These are phyloP conservation scores for Drosophila simulans DNA, from an alignment of 1,140 invertebrate genomes.

Conservation along the genomic window DNA sequence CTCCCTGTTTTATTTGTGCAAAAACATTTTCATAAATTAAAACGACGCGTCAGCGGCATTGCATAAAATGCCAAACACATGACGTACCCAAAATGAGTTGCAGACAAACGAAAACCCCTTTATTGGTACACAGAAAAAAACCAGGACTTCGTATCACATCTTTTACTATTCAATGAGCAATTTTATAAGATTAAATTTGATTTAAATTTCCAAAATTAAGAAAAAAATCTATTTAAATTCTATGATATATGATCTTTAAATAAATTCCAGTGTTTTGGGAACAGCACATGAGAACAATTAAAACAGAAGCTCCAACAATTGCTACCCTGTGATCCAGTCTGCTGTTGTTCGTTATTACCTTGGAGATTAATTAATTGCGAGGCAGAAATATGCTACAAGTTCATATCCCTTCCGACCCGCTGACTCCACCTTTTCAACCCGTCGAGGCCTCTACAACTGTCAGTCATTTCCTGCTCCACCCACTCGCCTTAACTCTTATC, in stretches of 20 bases:
- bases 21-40: slow-evolving; percentile 79
- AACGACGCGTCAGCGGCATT: slow-evolving; percentile 63
- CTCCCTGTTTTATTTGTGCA: slow-evolving; percentile 23
- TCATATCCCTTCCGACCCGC: slow-evolving; percentile 16
- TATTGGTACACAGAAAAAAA: slow-evolving; percentile 9
- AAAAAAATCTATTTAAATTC: too few species aligned
- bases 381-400: slow-evolving; percentile 76
- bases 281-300: slow-evolving; percentile 59
- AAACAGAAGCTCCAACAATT: slow-evolving; percentile 71
- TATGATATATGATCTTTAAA: not conserved
- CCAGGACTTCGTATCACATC: fast-evolving
- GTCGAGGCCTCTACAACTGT: slow-evolving; percentile 31
- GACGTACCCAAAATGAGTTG: slow-evolving; percentile 18
- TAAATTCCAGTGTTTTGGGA: slow-evolving; percentile 11
- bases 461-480: slow-evolving; percentile 66
- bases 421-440: slow-evolving; percentile 5
- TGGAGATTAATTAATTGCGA: slow-evolving; percentile 81
- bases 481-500: slow-evolving; percentile 28
- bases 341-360: slow-evolving; percentile 72
- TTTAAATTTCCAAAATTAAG: not conserved
- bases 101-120: slow-evolving; percentile 12
- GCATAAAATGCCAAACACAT: slow-evolving; percentile 61
- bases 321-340: slow-evolving; percentile 42
- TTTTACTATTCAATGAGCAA: not conserved
- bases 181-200: too few species aligned